Percentiles rank a stretch among this genome's conserved stretches.
phyloP scores from a whole-genome alignment of 2,113 vertebrate species.

The Pituophis catenifer region DNA sequence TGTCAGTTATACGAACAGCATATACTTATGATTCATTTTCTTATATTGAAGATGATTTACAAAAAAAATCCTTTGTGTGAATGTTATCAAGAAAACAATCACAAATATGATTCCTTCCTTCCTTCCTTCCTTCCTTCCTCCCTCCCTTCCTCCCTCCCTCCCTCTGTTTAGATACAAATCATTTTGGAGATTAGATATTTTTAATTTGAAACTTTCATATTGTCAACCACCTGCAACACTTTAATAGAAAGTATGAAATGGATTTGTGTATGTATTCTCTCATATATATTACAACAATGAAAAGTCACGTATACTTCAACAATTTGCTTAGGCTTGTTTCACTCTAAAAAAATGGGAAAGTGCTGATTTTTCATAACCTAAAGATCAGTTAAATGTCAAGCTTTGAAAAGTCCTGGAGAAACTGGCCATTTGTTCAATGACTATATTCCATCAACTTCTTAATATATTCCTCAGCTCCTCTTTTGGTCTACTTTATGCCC shows the following conservation, averaged over 20 bases:
- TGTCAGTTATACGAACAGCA: not conserved
- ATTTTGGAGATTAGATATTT: not conserved
- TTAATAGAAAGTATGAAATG: not conserved
- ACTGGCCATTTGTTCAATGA: not conserved
- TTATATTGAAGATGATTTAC: not conserved
- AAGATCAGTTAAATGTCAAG: not conserved
- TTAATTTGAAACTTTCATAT: not conserved
- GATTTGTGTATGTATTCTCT: not conserved
- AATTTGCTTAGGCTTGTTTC: not conserved
- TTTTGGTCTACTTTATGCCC: constrained; percentile 3
- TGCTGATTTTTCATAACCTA: not conserved
- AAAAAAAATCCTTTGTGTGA: not conserved
- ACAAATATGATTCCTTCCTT: not conserved
- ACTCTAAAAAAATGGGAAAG: not conserved
- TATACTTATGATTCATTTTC: not conserved
- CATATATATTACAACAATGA: not conserved
- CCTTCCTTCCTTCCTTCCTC: too few relatives aligned
- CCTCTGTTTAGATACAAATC: not conserved
- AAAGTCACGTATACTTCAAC: not conserved
- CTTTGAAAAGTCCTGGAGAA: constrained; percentile 16
- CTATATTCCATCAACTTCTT: constrained; percentile 19
- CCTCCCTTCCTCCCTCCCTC: too few relatives aligned
- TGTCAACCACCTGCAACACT: not conserved
- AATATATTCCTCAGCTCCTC: constrained; percentile 25
- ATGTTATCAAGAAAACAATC: not conserved